These are phyloP conservation scores for Spilosoma lubricipeda DNA, from an alignment of 2,888 invertebrate genomes.

Conservation along the genomic window DNA sequence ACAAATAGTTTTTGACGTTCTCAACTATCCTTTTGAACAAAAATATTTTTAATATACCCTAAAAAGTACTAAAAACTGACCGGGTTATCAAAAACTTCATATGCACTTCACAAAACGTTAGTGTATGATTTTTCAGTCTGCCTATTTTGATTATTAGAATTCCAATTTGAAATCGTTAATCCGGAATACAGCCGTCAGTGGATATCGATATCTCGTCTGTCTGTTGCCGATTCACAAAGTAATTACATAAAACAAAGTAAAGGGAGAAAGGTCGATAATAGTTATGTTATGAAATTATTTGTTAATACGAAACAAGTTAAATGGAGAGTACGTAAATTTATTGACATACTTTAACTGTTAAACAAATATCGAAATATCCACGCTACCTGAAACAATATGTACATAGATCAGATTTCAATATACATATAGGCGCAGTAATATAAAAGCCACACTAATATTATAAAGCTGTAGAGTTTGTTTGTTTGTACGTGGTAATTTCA, in stretches of 20 bases:
- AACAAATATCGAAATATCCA: too few species aligned
- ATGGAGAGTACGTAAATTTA: too few species aligned
- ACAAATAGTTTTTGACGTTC: not conserved
- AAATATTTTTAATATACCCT: not conserved
- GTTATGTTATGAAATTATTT: too few species aligned
- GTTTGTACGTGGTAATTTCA: too few species aligned
- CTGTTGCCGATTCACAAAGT: not conserved
- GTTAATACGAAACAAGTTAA: too few species aligned
- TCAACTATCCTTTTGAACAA: too few species aligned
- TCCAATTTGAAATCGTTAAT: not conserved
- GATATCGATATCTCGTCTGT: not conserved
- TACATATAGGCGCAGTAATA: too few species aligned
- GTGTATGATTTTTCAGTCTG: not conserved
- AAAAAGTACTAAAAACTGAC: not conserved
- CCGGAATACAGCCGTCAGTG: not conserved
- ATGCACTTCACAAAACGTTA: not conserved
- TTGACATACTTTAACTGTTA: too few species aligned
- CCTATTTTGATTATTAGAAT: not conserved
- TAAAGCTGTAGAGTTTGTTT: too few species aligned
- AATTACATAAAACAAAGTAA: not conserved
- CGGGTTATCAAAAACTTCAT: not conserved
- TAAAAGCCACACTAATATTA: too few species aligned
- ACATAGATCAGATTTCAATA: too few species aligned
- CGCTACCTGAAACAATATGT: too few species aligned
- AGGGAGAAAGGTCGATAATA: not conserved